Evolutionary conservation across 1,140 invertebrate species (phyloP), one percentile per base, ranked within the genome.

Genomic region (Mycetomoellerius zeteki): DNA sequence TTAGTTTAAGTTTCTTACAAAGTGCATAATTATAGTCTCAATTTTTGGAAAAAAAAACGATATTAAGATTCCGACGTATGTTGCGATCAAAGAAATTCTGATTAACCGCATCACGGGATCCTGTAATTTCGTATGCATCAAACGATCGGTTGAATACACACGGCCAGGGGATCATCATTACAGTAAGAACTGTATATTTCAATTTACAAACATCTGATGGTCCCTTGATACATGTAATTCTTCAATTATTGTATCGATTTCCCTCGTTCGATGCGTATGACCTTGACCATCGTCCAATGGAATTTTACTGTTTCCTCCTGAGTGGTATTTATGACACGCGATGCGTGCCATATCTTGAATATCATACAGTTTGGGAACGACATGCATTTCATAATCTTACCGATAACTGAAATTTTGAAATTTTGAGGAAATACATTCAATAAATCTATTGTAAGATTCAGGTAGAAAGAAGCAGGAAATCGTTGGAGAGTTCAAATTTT

Each of bases 61-160:
- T 30, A 14, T 14, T 30, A 33, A 67, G 58, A 67, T n/a, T 27
- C 2, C 27, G 24, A 27, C 43, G 7, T 5, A 3, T 12, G 19
- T 47, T 10, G 43, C 19, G 43, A 67, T 80, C 60, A 24, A 80
- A 52, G 27, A 80, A 67, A 67, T 80, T 78, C 43, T 78, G 87
- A 80, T 88, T 75, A 78, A 19, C 65, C 43, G 37, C 56, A 81
- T 86, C 82, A 75, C 60, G 60, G 14, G 43, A 85, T 89, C 87
- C 67, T 76, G 88, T 86, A 89, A 89, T 89, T 80, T 71, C 37
- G 58, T 73, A n/a, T 50, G 72, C 69, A 56, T 62, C 60, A 76
- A 58, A 75, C 87, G 72, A 78, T n/a, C 56, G 43, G 37, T 37
- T 60, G 77, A 87, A 87, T 71, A 71, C 64, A 12, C 60, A 37